phyloP scores from a whole-genome alignment of 2,113 vertebrate species.

The Axis porcinus region DNA sequence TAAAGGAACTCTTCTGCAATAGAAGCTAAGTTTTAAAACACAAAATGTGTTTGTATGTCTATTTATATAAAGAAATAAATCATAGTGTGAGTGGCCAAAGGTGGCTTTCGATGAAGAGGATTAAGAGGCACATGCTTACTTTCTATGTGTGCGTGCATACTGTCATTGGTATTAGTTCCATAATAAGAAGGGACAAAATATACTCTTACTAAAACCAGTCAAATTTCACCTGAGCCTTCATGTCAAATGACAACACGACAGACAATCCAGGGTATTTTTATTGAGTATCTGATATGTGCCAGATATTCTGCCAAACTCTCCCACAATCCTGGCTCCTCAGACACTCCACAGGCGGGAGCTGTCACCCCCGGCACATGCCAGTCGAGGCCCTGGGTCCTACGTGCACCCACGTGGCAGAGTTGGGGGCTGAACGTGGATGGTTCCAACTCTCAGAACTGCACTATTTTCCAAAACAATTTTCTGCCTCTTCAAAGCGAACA shows the following conservation, averaged over 20 bases:
- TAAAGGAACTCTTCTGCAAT: neutral
- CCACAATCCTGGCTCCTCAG: neutral
- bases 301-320: neutral
- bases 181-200: neutral
- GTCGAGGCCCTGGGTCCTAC: fast-evolving
- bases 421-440: fast-evolving
- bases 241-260: neutral
- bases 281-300: fast-evolving
- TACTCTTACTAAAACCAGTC: neutral
- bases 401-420: fast-evolving
- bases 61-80: neutral
- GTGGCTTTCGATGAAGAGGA: neutral
- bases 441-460: fast-evolving
- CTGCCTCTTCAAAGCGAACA: neutral
- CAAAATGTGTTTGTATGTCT: neutral
- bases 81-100: neutral
- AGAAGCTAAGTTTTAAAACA: neutral
- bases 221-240: neutral
- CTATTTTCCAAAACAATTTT: neutral
- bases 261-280: neutral
- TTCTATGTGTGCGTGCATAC: too few relatives aligned
- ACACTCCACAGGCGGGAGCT: neutral
- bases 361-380: fast-evolving
- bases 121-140: too few relatives aligned
- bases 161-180: neutral